These are phyloP conservation scores for Brotula barbata DNA, from an alignment of 2,797 vertebrate genomes.

Conservation along the genomic window DNA sequence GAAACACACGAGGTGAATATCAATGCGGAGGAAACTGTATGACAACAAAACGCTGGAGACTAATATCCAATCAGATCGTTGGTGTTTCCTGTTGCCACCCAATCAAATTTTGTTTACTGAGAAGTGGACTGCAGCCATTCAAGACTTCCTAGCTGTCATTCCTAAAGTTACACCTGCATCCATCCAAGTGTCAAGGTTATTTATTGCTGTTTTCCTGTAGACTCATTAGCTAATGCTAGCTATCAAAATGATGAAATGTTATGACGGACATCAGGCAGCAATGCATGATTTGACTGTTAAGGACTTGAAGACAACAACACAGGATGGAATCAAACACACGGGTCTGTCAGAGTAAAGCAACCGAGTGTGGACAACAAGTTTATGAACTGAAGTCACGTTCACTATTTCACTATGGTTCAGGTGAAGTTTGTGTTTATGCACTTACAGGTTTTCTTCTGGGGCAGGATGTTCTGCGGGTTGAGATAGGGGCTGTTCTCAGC, in stretches of 20 bases:
- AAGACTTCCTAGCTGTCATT: constrained; percentile 4
- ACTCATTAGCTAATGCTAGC: constrained; percentile 32
- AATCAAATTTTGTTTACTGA: background rate
- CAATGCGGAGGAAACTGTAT: no score
- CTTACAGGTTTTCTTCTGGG: constrained; percentile 94
- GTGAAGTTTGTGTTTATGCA: background rate
- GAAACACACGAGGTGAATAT: no score
- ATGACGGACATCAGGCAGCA: constrained; percentile 6
- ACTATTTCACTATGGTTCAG: background rate
- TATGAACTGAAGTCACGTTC: background rate
- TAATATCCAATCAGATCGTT: no score
- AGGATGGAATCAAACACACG: constrained; percentile 10
- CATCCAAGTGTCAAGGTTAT: background rate
- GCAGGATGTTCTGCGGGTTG: constrained; percentile 87
- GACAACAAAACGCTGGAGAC: no score
- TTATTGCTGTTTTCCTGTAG: background rate
- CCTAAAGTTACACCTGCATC: constrained; percentile 5
- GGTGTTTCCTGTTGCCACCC: no score
- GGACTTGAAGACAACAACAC: constrained; percentile 7
- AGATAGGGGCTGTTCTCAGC: constrained; percentile 93
- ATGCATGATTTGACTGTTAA: constrained; percentile 8
- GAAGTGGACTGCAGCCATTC: constrained; percentile 1
- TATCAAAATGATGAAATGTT: constrained; percentile 21
- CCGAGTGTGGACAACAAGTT: no score
- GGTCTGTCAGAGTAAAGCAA: no score